Evolutionary conservation across 2,797 vertebrate species (phyloP), one percentile per base, ranked within the genome.

Genomic region (Sparidentex hasta): DNA sequence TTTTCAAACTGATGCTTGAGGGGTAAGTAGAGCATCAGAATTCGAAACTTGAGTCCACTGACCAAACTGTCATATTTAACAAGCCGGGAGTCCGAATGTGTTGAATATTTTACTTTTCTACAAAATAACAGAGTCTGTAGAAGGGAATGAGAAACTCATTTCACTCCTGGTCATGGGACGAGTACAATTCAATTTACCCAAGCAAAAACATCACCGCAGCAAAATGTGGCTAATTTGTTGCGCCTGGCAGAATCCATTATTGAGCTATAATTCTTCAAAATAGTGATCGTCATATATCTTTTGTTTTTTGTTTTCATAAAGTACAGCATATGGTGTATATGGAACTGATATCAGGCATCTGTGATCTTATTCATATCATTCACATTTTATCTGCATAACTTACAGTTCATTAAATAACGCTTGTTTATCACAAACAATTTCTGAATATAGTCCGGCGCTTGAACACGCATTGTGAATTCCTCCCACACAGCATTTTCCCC

Each of bases 401-500:
- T 20, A 25, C 11, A 48, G 38, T 65, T 46, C 47, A 81, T 73
- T 65, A 21, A 78, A 66, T 80, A 63, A 41, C 66, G 73, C 3
- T 52, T 33, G 2, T 1, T 78, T 81, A 77, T 67, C 59, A 71
- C 74, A 11, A 84, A 29, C 29, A 70, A 17, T 51, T 29, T 54
- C 23, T 78, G 57, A 62, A 75, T 67, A 43, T 14, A 75, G 51
- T 63, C 44, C 2, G 11, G 56, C 65, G 44, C n/a, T 65, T 69
- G 48, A 71, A 43, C 27, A 27, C 63, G 38, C 27, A 54, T 62
- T 78, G 12, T 61, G 59, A 64, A 84, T 85, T 87, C 78, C 67
- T 75, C 88, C 89, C 85, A 87, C 76, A 1, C 75, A 69, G 47
- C 50, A 65, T 73, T 89, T 83, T 33, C 29, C 75, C 78, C 74